Evolutionary conservation across 2,797 vertebrate species (phyloP), one percentile per base, ranked within the genome.

Genomic region (Takifugu rubripes): DNA sequence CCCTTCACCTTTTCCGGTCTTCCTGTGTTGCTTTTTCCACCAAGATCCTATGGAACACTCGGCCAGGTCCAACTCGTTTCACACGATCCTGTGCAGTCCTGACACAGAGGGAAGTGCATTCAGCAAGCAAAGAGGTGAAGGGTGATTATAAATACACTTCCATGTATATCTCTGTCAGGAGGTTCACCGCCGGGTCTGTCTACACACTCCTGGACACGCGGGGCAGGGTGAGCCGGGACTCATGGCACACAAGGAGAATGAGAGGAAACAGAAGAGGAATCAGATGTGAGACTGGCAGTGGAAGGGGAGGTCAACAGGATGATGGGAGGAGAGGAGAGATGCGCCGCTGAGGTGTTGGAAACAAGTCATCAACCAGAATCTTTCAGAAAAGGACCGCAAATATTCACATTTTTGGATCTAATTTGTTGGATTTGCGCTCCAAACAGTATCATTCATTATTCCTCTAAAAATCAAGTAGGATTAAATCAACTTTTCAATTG

Each of bases 181-280:
- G 55, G 67, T 59, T 82, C 67, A 66, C 53, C 8, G 1, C 27
- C 25, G 59, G 59, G 56, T 62, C 68, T 58, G 75, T 64, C 66
- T 64, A 47, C 29, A 58, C 66, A 57, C 57, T 60, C 54, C 31
- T 60, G 61, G 24, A 42, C 54, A 55, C 51, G 5, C 59, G 43
- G 26, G 48, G 47, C 49, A 56, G 33, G 10, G 27, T 24, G 49
- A 46, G 56, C 16, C 42, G 33, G 61, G 59, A 63, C 45, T 27
- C 52, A 53, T 52, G 57, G 25, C 56, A 25, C 54, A 61, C 26
- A 14, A 17, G 65, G 70, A 85, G 64, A 85, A 82, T 75, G 61
- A 72, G 72, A 82, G 89, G 87, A 90, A 88, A 77, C 72, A 69
- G 72, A 70, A 49, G 57, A 67, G 59, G 70, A 74, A 74, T 70